phyloP scores from a whole-genome alignment of 2,888 invertebrate species.

The Phaonia tiefii region DNA sequence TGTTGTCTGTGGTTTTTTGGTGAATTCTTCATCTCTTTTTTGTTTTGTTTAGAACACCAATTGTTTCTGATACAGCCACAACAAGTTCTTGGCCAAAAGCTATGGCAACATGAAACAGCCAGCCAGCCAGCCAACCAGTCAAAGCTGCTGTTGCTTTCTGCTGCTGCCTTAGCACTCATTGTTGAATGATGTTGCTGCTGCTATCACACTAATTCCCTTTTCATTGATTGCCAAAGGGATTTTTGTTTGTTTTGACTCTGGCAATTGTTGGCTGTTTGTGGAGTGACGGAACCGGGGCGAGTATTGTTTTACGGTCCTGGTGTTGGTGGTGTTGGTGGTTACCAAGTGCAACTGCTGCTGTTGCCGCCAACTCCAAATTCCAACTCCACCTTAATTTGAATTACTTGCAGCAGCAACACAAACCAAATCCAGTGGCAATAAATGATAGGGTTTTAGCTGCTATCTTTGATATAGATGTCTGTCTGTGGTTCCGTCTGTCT shows the following conservation, averaged over 20 bases:
- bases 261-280: neutral
- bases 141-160: conserved; percentile 71
- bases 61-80: conserved; percentile 67
- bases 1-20: conserved; percentile 59
- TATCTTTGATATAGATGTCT: conserved; percentile 48
- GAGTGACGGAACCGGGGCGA: neutral
- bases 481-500: neutral
- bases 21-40: conserved; percentile 1
- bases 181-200: conserved; percentile 41
- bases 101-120: conserved; percentile 49
- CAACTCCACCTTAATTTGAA: conserved; percentile 25
- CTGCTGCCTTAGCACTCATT: too few species aligned
- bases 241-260: conserved; percentile 38
- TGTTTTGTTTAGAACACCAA: conserved; percentile 32
- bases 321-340: conserved; percentile 10
- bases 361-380: neutral
- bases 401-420: conserved; percentile 15
- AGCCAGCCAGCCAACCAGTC: conserved; percentile 67
- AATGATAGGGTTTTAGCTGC: conserved; percentile 30
- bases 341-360: conserved; percentile 20
- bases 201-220: conserved; percentile 45
- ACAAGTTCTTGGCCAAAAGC: conserved; percentile 74
- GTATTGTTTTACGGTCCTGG: neutral
- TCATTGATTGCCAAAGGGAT: conserved; percentile 55
- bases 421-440: conserved; percentile 60